phyloP scores from a whole-genome alignment of 2,113 vertebrate genomes.

The Strix uralensis region DNA sequence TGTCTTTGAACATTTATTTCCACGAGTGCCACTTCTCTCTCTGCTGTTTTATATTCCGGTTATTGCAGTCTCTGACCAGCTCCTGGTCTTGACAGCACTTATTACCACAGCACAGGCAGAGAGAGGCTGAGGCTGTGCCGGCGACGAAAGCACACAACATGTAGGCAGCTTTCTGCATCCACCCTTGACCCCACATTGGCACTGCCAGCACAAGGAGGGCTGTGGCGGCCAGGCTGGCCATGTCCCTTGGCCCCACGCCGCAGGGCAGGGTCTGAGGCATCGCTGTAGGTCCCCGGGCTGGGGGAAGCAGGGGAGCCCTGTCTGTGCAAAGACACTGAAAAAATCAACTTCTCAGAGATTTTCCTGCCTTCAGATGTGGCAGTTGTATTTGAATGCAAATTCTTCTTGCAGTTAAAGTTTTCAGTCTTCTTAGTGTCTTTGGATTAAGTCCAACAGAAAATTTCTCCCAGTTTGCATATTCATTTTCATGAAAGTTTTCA shows the following conservation, averaged over 20 bases:
- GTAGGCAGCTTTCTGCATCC: background rate
- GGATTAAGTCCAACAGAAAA: background rate
- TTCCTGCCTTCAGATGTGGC: background rate
- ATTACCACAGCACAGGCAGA: background rate
- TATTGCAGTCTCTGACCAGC: background rate
- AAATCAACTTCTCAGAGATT: background rate
- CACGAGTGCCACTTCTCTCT: background rate
- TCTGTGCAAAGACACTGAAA: background rate
- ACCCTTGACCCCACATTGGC: accelerated
- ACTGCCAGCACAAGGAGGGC: background rate
- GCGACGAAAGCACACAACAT: background rate
- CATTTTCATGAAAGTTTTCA: background rate
- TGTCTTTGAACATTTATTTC: background rate
- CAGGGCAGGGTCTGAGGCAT: background rate
- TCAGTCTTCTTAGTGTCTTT: background rate
- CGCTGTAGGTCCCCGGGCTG: accelerated
- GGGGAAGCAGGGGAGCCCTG: accelerated
- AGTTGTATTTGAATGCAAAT: background rate
- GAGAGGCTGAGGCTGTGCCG: background rate
- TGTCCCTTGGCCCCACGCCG: accelerated
- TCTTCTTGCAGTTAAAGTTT: background rate
- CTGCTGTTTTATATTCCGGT: background rate
- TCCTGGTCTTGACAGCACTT: background rate
- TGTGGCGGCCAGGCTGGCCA: accelerated
- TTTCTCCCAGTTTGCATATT: background rate